These are phyloP conservation scores for Tribolium castaneum DNA, from an alignment of 1,140 invertebrate genomes.

Conservation along the genomic window DNA sequence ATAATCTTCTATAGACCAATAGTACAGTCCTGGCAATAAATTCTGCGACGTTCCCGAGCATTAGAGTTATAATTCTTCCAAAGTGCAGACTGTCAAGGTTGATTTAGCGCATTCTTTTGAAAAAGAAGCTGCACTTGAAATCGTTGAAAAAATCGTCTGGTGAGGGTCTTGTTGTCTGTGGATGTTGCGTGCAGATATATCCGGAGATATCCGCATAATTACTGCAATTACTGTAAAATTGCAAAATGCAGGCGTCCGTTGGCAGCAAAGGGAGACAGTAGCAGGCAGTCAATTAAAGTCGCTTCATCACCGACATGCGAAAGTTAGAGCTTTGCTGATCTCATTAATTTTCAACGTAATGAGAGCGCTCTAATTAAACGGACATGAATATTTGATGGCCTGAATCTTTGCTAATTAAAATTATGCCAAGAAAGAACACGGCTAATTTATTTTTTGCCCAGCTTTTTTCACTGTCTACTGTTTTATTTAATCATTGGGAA, in stretches of 20 bases:
- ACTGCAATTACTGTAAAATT: slow-evolving; percentile 37
- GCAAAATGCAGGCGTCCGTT: slow-evolving; percentile 33
- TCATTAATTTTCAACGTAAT: slow-evolving; percentile 45
- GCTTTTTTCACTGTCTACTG: background rate
- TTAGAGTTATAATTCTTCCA: background rate
- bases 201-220: slow-evolving; percentile 36
- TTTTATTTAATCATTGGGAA: slow-evolving; percentile 4
- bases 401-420: slow-evolving; percentile 46
- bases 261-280: slow-evolving; percentile 9
- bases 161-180: background rate
- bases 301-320: slow-evolving; percentile 38
- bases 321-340: slow-evolving; percentile 45
- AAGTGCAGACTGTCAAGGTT: background rate
- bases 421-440: slow-evolving; percentile 20
- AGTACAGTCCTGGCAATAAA: background rate
- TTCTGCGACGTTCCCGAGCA: background rate
- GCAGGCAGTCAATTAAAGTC: slow-evolving; percentile 39
- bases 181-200: slow-evolving; percentile 22
- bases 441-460: slow-evolving; percentile 19
- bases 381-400: slow-evolving; percentile 44
- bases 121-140: background rate
- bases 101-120: background rate
- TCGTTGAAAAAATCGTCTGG: background rate
- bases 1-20: background rate
- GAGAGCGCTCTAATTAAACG: slow-evolving; percentile 46